These are phyloP conservation scores for Ciconia maguari DNA, from an alignment of 2,113 vertebrate genomes.

Conservation along the genomic window DNA sequence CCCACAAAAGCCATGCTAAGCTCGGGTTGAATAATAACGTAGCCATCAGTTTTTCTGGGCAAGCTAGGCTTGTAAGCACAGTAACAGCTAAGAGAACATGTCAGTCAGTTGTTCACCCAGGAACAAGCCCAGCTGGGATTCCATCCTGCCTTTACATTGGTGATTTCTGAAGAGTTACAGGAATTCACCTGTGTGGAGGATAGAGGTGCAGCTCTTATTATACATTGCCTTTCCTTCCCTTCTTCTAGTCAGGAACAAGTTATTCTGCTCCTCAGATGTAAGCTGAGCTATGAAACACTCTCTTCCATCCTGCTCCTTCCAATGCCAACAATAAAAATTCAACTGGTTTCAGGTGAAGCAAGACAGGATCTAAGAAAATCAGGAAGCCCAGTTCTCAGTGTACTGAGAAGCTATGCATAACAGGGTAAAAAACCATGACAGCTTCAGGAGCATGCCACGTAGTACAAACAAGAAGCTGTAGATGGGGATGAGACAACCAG, in stretches of 20 bases:
- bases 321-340: neutral
- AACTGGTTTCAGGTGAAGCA: neutral
- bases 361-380: neutral
- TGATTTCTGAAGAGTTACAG: neutral
- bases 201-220: neutral
- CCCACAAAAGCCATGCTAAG: neutral
- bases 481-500: neutral
- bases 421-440: rapidly evolving
- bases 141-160: neutral
- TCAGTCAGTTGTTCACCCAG: too few relatives aligned
- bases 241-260: neutral
- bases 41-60: neutral
- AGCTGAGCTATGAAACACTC: neutral
- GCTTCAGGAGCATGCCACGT: neutral
- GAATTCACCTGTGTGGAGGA: neutral
- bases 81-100: neutral
- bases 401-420: neutral
- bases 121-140: neutral
- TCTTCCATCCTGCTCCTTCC: neutral
- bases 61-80: neutral
- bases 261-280: neutral
- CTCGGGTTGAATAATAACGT: neutral
- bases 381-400: neutral
- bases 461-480: neutral
- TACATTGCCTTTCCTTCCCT: neutral